A percentile compares a stretch with the other conserved stretches of the same genome.
Conservation (phyloP, 2,888 invertebrate genomes). For the Caradrina clavipalpis region DNA sequence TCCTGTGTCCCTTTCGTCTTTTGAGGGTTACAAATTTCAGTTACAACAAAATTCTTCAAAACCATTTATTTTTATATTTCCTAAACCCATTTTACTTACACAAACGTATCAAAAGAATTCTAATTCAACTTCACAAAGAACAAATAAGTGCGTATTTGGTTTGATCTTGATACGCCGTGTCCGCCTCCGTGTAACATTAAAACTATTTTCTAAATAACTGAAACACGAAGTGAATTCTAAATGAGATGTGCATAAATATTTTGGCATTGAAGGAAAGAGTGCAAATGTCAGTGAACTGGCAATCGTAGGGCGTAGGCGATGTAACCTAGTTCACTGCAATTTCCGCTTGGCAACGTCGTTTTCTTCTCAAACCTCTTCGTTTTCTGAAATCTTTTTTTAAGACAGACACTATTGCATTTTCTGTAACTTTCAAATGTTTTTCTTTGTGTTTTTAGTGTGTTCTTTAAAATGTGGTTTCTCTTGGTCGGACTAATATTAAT, state of each 20-base stretch:
- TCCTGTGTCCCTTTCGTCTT: not conserved
- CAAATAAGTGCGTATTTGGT: slow-evolving; percentile 9
- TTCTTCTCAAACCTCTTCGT: not conserved
- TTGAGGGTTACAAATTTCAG: not conserved
- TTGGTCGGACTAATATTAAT: too few species aligned
- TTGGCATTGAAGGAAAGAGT: slow-evolving; percentile 36
- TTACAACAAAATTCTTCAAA: not conserved
- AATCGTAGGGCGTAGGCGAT: slow-evolving; percentile 45
- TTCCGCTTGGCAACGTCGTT: slow-evolving; percentile 52
- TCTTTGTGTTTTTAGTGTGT: slow-evolving; percentile 16
- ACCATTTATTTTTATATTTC: not conserved
- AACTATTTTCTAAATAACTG: slow-evolving; percentile 12
- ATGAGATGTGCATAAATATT: slow-evolving; percentile 45
- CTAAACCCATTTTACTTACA: not conserved
- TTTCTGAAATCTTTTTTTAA: not conserved
- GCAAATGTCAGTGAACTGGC: slow-evolving; percentile 58
- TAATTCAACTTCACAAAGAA: slow-evolving; percentile 17
- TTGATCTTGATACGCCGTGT: slow-evolving; percentile 33
- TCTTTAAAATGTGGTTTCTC: slow-evolving; percentile 30
- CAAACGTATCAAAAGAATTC: slow-evolving; percentile 26
- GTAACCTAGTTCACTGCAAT: slow-evolving; percentile 29
- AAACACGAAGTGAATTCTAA: slow-evolving; percentile 21
- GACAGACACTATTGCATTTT: not conserved
- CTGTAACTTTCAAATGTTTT: slow-evolving; percentile 3
- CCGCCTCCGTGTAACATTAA: slow-evolving; percentile 25